A percentile compares a stretch with the other conserved stretches of the same genome.
These are phyloP conservation scores for Egretta garzetta DNA, from an alignment of 2,113 vertebrate genomes.

Conservation along the genomic window DNA sequence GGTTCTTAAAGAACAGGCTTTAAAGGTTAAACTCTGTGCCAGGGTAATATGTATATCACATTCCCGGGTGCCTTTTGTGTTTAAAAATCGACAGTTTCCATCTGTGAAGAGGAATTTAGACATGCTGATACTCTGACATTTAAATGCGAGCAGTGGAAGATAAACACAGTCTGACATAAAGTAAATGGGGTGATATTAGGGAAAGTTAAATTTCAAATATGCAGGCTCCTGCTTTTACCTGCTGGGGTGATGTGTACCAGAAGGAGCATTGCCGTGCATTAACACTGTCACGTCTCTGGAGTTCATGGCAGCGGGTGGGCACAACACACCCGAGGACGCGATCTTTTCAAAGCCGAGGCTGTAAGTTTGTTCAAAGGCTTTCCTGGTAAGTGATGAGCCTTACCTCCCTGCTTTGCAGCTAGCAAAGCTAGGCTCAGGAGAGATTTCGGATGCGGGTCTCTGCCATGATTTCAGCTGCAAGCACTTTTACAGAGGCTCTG, in stretches of 20 bases:
- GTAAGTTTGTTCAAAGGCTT: neutral
- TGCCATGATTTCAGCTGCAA: neutral
- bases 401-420: neutral
- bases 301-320: neutral
- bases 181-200: constrained; percentile 25
- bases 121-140: constrained; percentile 54
- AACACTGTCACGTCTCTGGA: neutral
- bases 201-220: constrained; percentile 6
- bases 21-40: constrained; percentile 35
- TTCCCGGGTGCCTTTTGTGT: constrained; percentile 35
- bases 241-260: neutral
- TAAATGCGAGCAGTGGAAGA: constrained; percentile 48
- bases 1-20: neutral
- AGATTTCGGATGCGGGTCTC: neutral
- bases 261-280: neutral
- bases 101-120: constrained; percentile 48
- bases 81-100: constrained; percentile 37
- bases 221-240: neutral
- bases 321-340: fast-evolving
- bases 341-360: neutral
- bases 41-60: constrained; percentile 41
- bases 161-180: constrained; percentile 30
- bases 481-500: neutral
- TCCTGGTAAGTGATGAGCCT: neutral
- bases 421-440: neutral